These are phyloP conservation scores for Orthosia gracilis DNA, from an alignment of 2,888 invertebrate genomes.

Conservation along the genomic window DNA sequence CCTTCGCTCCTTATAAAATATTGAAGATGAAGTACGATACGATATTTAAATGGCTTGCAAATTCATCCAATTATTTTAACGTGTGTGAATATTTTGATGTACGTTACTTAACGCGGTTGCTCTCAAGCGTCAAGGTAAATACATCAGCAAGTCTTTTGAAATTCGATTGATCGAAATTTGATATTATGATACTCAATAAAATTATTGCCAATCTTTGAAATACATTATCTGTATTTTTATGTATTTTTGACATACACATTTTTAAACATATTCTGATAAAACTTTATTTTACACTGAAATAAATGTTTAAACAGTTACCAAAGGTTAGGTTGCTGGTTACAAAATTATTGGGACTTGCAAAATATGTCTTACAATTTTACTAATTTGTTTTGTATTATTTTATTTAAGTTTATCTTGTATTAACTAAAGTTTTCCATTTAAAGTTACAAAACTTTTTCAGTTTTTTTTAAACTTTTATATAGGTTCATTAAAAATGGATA, in stretches of 20 bases:
- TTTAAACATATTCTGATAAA: not conserved
- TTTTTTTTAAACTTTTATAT: too few relatives aligned
- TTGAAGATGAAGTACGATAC: not conserved
- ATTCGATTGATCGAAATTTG: not conserved
- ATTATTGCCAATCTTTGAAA: not conserved
- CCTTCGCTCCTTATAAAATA: too few relatives aligned
- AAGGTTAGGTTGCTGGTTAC: too few relatives aligned
- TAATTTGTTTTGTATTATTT: too few relatives aligned
- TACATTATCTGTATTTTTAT: not conserved
- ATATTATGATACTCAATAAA: not conserved
- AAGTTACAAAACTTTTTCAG: too few relatives aligned
- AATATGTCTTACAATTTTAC: too few relatives aligned
- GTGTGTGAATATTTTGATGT: conserved; percentile 8
- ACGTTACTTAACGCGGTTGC: not conserved
- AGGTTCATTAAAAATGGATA: too few relatives aligned
- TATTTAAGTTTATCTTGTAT: too few relatives aligned
- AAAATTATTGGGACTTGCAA: too few relatives aligned
- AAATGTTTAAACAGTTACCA: too few relatives aligned
- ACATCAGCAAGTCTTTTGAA: conserved; percentile 18
- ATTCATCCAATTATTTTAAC: conserved; percentile 22
- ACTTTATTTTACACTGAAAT: too few relatives aligned
- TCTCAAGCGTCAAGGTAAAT: conserved; percentile 14
- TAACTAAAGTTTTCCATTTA: too few relatives aligned
- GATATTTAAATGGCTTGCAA: conserved; percentile 11
- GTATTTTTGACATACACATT: not conserved